phyloP scores from a whole-genome alignment of 1,140 invertebrate genomes.

The Cydia amplana region DNA sequence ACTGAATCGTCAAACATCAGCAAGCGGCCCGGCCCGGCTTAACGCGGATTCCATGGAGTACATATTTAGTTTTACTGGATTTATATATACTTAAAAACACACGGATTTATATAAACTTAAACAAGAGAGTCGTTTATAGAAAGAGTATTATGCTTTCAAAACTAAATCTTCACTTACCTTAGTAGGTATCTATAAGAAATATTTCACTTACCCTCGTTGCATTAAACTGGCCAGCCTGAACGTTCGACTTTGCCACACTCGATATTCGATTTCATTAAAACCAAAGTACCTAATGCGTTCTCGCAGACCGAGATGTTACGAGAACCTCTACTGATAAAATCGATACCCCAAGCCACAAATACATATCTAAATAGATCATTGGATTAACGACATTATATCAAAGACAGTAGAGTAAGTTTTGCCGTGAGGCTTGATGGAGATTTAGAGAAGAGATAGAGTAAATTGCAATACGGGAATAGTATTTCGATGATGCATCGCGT shows the following conservation, averaged over 20 bases:
- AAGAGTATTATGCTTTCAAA: no score
- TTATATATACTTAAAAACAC: no score
- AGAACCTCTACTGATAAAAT: constrained; percentile 27
- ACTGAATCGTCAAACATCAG: no score
- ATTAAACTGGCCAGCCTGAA: neutral
- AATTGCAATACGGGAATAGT: constrained; percentile 23
- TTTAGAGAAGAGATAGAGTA: constrained; percentile 14
- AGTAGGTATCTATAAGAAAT: no score
- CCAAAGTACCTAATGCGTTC: constrained; percentile 14
- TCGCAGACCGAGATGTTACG: constrained; percentile 27
- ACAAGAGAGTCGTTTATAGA: no score
- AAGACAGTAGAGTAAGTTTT: neutral
- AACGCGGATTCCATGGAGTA: no score
- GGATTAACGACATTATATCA: neutral
- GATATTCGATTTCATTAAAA: neutral
- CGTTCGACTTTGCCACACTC: neutral
- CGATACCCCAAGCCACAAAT: constrained; percentile 26
- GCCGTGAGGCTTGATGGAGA: neutral
- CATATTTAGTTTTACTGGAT: no score
- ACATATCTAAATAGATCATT: constrained; percentile 9
- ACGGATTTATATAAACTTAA: no score
- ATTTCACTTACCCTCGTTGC: neutral
- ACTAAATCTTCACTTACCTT: no score
- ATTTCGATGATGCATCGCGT: constrained; percentile 26
- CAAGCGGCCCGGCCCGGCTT: no score